These are phyloP conservation scores for Anoura caudifer DNA, from an alignment of 2,113 vertebrate species.

Conservation along the genomic window DNA sequence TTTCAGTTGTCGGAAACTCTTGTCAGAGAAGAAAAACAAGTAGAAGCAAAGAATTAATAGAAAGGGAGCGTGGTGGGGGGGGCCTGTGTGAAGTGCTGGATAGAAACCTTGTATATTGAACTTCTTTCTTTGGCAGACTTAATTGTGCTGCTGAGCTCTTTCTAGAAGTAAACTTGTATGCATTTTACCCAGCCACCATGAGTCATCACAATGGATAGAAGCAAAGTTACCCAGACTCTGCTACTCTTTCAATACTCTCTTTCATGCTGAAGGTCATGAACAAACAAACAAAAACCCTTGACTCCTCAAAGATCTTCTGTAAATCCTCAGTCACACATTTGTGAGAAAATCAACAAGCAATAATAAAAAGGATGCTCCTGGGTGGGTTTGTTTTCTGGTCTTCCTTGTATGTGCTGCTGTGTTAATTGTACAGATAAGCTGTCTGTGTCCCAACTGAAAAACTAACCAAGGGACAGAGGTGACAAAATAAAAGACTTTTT, in stretches of 20 bases:
- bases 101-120: background rate
- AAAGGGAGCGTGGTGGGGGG: background rate
- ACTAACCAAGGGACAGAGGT: background rate
- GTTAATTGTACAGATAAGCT: background rate
- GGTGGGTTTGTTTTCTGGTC: background rate
- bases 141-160: background rate
- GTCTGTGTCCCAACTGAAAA: background rate
- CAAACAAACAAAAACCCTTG: background rate
- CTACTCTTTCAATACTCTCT: background rate
- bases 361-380: background rate
- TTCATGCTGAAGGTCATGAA: background rate
- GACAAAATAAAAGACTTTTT: background rate
- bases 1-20: background rate
- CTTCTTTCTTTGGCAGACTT: background rate
- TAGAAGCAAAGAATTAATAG: background rate
- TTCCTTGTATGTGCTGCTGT: background rate
- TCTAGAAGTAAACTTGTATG: background rate
- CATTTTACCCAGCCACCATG: background rate
- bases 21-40: background rate
- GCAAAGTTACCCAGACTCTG: background rate
- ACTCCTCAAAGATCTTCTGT: background rate
- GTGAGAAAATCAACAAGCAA: background rate
- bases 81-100: background rate
- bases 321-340: background rate
- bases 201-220: background rate